phyloP scores from a whole-genome alignment of 1,140 invertebrate species.

The Anagrus nilaparvatae region DNA sequence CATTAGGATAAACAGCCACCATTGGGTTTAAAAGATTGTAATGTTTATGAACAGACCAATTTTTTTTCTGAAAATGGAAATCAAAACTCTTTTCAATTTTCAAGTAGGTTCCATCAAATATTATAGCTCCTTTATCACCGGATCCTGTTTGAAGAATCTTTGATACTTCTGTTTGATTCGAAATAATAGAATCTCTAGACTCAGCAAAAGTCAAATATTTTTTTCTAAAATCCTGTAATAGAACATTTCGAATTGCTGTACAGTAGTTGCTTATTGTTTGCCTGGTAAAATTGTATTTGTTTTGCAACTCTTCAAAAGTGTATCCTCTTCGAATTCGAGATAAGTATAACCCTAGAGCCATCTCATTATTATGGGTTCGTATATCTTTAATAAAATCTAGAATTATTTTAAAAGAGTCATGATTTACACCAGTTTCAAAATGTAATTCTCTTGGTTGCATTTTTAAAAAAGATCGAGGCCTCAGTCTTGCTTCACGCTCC shows the following conservation, averaged over 20 bases:
- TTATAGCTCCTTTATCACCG: too few species aligned
- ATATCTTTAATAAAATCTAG: background rate
- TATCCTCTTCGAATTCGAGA: background rate
- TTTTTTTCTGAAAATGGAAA: background rate
- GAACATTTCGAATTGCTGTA: background rate
- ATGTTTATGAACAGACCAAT: background rate
- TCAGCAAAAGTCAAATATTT: background rate
- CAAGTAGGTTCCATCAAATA: background rate
- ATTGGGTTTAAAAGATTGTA: background rate
- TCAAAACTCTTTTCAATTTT: background rate
- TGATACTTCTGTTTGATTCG: too few species aligned
- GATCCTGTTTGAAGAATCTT: too few species aligned
- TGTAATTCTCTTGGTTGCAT: background rate
- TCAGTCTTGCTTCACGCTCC: too few species aligned
- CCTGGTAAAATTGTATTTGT: too few species aligned
- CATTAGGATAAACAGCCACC: background rate
- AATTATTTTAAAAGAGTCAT: background rate
- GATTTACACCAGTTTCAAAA: background rate
- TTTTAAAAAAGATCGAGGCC: too few species aligned
- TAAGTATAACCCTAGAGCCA: background rate
- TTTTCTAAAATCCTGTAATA: background rate
- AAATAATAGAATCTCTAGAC: background rate
- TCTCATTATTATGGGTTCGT: background rate
- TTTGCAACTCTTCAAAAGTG: too few species aligned
- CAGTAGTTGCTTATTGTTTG: too few species aligned